These are phyloP conservation scores for Tokudaia tokunoshimensis DNA, from an alignment of 2,797 vertebrate genomes.

Conservation along the genomic window DNA sequence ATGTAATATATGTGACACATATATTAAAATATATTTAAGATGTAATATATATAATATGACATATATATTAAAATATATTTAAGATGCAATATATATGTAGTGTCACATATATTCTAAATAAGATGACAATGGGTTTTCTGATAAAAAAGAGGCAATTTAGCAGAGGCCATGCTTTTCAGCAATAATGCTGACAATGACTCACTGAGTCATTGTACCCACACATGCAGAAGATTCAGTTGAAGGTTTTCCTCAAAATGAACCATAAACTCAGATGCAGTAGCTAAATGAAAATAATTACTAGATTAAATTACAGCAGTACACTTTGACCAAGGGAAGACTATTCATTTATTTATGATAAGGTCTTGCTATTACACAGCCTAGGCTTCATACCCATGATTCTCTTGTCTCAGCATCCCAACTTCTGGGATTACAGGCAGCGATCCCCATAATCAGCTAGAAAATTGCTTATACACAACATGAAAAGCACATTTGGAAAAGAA, in stretches of 20 bases:
- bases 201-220: neutral
- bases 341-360: neutral
- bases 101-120: neutral
- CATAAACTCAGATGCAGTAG: neutral
- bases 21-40: neutral
- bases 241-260: neutral
- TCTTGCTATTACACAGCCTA: neutral
- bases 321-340: neutral
- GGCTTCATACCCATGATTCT: neutral
- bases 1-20: neutral
- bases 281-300: neutral
- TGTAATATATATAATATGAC: neutral
- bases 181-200: neutral
- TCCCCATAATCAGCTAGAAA: neutral
- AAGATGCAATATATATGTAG: neutral
- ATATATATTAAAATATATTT: neutral
- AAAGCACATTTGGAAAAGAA: neutral
- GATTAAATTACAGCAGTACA: neutral
- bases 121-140: neutral
- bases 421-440: neutral
- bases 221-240: neutral
- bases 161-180: neutral
- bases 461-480: neutral
- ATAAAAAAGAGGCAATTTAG: conserved; percentile 16
- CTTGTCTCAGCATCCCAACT: neutral